A percentile compares a stretch with the other conserved stretches of the same genome.
These are phyloP conservation scores for Clistopyga incitator DNA, from an alignment of 2,888 invertebrate genomes.

Conservation along the genomic window DNA sequence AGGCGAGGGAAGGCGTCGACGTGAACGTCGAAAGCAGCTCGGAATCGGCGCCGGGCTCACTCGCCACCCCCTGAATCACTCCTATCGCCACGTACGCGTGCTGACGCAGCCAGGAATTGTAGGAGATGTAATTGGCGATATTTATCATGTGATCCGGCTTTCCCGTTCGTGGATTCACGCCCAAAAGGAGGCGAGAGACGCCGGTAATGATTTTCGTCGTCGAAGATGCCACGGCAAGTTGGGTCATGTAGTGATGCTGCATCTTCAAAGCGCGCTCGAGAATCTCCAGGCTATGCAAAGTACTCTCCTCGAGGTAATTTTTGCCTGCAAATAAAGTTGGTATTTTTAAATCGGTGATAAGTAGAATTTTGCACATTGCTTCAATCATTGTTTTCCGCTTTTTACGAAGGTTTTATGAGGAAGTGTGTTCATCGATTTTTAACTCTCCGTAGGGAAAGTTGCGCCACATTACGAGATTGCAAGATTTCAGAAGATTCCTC, in stretches of 20 bases:
- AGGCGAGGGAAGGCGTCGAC: slow-evolving; percentile 86
- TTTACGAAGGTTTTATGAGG: too few species aligned
- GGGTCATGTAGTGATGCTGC: slow-evolving; percentile 90
- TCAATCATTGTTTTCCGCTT: too few species aligned
- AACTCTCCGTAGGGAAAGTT: too few species aligned
- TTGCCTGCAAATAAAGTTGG: slow-evolving; percentile 85
- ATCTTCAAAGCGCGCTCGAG: slow-evolving; percentile 90
- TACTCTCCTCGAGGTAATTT: slow-evolving; percentile 89
- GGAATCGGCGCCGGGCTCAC: slow-evolving; percentile 88
- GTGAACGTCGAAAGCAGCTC: slow-evolving; percentile 91
- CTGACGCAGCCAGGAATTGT: slow-evolving; percentile 88
- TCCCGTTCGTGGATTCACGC: slow-evolving; percentile 90
- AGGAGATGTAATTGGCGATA: slow-evolving; percentile 90
- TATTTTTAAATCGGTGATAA: too few species aligned
- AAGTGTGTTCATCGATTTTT: too few species aligned
- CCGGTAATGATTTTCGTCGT: slow-evolving; percentile 88
- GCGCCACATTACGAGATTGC: too few species aligned
- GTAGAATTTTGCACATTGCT: too few species aligned
- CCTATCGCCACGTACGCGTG: slow-evolving; percentile 90
- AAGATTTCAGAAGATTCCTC: too few species aligned
- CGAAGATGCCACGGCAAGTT: slow-evolving; percentile 87
- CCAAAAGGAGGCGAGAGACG: slow-evolving; percentile 92
- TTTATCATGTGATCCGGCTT: slow-evolving; percentile 92
- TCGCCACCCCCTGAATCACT: slow-evolving; percentile 89
- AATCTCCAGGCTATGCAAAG: slow-evolving; percentile 90